Conservation (phyloP, 2,113 vertebrate species). For the Pangasianodon gigas region DNA sequence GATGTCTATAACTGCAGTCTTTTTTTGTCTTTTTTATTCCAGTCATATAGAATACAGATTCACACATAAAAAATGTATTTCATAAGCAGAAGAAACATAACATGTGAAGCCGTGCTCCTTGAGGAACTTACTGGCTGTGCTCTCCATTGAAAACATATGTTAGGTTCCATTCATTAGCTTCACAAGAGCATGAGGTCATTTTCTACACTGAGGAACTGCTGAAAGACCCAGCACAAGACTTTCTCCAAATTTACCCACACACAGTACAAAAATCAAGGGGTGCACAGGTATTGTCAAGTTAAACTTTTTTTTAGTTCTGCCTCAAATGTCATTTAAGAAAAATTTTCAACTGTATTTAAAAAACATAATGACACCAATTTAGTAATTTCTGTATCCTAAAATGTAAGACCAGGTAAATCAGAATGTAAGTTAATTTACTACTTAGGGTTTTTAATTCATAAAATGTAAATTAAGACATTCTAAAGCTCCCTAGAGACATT, state of each 20-base stretch:
- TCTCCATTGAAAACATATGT: conserved; percentile 39
- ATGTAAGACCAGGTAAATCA: neutral
- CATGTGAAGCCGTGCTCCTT: neutral
- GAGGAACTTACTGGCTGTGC: neutral
- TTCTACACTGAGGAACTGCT: neutral
- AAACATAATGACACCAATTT: neutral
- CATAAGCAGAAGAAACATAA: neutral
- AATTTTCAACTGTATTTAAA: neutral
- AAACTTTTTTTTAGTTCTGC: neutral
- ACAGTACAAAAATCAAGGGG: neutral
- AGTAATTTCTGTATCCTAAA: neutral
- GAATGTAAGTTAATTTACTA: neutral
- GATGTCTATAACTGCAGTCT: neutral
- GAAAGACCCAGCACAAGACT: neutral
- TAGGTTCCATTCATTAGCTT: neutral
- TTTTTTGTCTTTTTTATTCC: neutral
- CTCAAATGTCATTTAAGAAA: neutral
- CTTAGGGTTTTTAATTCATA: neutral
- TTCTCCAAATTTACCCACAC: neutral
- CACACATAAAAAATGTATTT: neutral
- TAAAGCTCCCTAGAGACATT: neutral
- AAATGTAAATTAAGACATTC: neutral
- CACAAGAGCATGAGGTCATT: neutral
- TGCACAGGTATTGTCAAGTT: neutral
- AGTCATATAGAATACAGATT: neutral